Percentiles rank a stretch among this genome's conserved stretches.
Evolutionary conservation across 1,140 invertebrate species (phyloP).

Genomic region (Drosophila sturtevanti): DNA sequence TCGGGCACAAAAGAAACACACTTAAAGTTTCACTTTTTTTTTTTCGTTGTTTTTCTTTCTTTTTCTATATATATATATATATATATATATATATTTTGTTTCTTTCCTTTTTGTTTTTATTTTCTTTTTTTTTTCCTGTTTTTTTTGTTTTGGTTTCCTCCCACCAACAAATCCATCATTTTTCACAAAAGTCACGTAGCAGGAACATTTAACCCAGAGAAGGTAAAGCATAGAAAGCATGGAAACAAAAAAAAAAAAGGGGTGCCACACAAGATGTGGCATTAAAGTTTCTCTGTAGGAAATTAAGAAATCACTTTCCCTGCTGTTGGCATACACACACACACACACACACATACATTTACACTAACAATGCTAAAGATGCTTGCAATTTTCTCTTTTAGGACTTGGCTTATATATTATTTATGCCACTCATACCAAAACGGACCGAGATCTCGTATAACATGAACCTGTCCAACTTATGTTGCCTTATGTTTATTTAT

Average conservation of each 20-base stretch:
- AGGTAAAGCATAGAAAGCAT: background rate
- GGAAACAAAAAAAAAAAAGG: background rate
- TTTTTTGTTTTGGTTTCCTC: background rate
- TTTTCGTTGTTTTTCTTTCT: background rate
- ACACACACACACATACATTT: conserved; percentile 14
- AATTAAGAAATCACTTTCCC: conserved; percentile 79
- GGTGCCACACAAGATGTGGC: background rate
- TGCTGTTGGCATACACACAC: conserved; percentile 1
- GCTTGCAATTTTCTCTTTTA: conserved; percentile 4
- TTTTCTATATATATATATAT: no score
- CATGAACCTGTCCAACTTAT: conserved; percentile 25
- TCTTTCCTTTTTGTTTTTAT: no score
- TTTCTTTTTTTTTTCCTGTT: no score
- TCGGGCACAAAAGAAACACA: conserved; percentile 15
- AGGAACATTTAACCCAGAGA: conserved; percentile 47
- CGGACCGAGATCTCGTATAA: conserved; percentile 12
- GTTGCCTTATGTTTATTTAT: conserved; percentile 40
- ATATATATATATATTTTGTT: no score
- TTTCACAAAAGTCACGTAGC: conserved; percentile 76
- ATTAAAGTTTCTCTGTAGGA: conserved; percentile 54
- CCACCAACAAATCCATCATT: conserved; percentile 68
- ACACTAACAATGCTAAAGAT: conserved; percentile 3
- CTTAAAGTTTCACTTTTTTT: conserved; percentile 66
- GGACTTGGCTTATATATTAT: conserved; percentile 31
- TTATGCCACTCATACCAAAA: conserved; percentile 21